Base-by-base conservation (phyloP, 1,140 invertebrate species). In the Theocolax elegans region DNA sequence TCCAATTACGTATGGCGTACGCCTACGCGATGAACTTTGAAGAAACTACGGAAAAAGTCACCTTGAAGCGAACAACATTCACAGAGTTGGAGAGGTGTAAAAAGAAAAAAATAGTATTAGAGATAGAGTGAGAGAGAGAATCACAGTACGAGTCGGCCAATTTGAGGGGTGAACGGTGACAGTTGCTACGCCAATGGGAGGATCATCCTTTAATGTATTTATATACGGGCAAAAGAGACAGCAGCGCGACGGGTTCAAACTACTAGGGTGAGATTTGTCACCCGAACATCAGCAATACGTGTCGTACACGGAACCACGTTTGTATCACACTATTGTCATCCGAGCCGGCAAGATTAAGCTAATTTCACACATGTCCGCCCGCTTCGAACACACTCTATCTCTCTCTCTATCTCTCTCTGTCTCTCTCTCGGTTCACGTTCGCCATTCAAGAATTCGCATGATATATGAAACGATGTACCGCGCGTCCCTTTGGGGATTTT, bases 151-250 rank as follows among this genome's bases (percentile, higher is more conserved):
- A 60, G 12, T 53, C n/a, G 69, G 62, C 44, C 44, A 71, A 71
- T 71, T 65, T 71, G 21, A 49, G 59, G 60, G 44, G 17, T 15
- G 31, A 46, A 46, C 12, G 46, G 8, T 0, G 1, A 12, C 4
- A 17, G 0, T 25, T 10, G 15, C 71, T 67, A 79, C 80, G 82
- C 82, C 83, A 81, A 77, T 83, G 82, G 46, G 74, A 77, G 78
- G 84, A 86, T 86, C 81, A 86, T 86, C 84, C 83, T 83, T 79
- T 85, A 85, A 85, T 85, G 79, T 85, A 85, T 86, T 85, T 86
- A 85, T 80, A 85, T 79, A 82, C 79, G 77, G 76, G 72, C 40
- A 79, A 77, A 79, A 73, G 77, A 71, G 72, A 64, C 27, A 58
- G 53, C 59, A 72, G 42, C 31, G 74, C 74, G 73, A 75, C 74